phyloP scores from a whole-genome alignment of 2,113 vertebrate genomes.

The Myrmophylax atrothorax region DNA sequence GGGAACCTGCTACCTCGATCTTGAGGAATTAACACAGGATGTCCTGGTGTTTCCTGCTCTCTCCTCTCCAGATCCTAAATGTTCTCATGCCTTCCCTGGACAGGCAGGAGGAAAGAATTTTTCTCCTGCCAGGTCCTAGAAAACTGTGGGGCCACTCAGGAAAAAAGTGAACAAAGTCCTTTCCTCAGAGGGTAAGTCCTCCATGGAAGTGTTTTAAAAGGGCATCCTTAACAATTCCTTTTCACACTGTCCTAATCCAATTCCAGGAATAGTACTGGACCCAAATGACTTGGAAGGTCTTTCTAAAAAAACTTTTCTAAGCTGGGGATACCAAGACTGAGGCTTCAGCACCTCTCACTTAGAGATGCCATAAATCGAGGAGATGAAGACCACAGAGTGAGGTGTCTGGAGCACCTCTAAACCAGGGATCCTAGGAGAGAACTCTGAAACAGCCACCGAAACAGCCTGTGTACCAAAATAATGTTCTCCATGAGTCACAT shows the following conservation, averaged over 20 bases:
- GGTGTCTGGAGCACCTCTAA: neutral
- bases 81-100: neutral
- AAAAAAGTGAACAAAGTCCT: neutral
- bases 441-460: neutral
- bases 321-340: neutral
- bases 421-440: neutral
- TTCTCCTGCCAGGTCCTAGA: neutral
- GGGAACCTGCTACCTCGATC: neutral
- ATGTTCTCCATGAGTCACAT: neutral
- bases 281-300: neutral
- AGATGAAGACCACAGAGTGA: neutral
- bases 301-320: neutral
- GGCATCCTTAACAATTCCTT: neutral
- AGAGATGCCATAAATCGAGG: neutral
- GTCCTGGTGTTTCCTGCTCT: fast-evolving
- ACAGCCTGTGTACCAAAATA: neutral
- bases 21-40: neutral
- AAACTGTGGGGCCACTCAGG: neutral
- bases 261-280: neutral
- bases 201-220: neutral
- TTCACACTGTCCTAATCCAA: neutral
- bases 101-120: neutral
- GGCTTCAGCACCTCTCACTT: neutral
- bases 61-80: neutral
- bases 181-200: neutral